Conservation (phyloP, 2,888 invertebrate species). For the Phragmatobia fuliginosa region DNA sequence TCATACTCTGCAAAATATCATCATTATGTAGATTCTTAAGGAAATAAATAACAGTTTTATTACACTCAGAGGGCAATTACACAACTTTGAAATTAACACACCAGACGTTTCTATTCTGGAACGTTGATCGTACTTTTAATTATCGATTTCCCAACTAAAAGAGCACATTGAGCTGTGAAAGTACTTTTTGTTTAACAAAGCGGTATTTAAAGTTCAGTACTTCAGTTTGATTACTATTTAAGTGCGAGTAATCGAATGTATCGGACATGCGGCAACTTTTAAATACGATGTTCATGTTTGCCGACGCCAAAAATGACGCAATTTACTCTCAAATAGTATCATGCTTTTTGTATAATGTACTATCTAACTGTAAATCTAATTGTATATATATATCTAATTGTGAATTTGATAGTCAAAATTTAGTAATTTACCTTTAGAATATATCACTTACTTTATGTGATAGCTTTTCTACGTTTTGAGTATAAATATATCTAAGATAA, state of each 20-base stretch:
- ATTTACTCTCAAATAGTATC: not conserved
- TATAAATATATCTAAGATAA: not conserved
- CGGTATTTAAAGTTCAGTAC: constrained; percentile 33
- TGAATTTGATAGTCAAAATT: too few species aligned
- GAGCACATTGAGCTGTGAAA: constrained; percentile 37
- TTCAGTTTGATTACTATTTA: constrained; percentile 45
- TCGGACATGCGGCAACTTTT: constrained; percentile 27
- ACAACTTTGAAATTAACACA: constrained; percentile 33
- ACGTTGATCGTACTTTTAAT: constrained; percentile 40
- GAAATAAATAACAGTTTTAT: constrained; percentile 28
- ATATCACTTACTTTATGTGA: too few species aligned
- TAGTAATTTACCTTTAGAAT: too few species aligned
- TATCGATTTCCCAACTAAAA: constrained; percentile 47
- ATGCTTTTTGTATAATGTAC: not conserved
- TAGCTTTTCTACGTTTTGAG: too few species aligned
- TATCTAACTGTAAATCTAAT: too few species aligned
- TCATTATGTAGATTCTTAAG: constrained; percentile 14
- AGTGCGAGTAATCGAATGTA: constrained; percentile 40
- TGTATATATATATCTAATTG: too few species aligned
- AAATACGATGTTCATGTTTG: not conserved
- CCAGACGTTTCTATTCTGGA: constrained; percentile 23
- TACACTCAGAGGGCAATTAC: constrained; percentile 34
- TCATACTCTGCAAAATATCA: constrained; percentile 18
- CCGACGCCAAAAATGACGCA: not conserved
- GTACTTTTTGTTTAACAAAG: constrained; percentile 42